phyloP scores from a whole-genome alignment of 2,113 vertebrate species.

The Actenoides hombroni region DNA sequence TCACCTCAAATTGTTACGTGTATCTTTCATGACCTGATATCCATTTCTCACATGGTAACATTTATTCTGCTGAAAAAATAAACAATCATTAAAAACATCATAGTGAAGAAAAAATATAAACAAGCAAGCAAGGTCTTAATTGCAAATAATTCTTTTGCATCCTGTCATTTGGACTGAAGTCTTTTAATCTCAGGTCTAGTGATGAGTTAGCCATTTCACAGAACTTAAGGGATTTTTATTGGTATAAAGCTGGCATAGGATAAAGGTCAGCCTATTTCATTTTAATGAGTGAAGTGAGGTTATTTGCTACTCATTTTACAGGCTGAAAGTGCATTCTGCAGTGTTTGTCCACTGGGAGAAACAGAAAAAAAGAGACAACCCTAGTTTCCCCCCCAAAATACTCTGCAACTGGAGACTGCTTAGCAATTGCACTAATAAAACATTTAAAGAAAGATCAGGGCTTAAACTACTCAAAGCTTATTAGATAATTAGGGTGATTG shows the following conservation, averaged over 20 bases:
- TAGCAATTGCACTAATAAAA: not conserved
- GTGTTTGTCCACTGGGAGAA: not conserved
- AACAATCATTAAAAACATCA: not conserved
- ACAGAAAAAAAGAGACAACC: not conserved
- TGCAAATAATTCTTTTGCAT: not conserved
- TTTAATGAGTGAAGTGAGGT: not conserved
- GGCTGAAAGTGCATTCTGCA: not conserved
- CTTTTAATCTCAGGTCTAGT: not conserved
- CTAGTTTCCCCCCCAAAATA: not conserved
- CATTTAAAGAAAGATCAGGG: not conserved
- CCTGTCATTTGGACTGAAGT: not conserved
- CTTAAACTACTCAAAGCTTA: not conserved
- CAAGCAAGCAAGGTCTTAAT: not conserved
- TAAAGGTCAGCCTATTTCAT: not conserved
- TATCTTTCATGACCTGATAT: not conserved
- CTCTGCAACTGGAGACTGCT: not conserved
- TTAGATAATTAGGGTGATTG: not conserved
- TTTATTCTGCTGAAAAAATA: not conserved
- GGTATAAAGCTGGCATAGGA: not conserved
- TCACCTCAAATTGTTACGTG: not conserved
- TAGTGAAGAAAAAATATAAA: not conserved
- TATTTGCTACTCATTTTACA: not conserved
- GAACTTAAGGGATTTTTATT: not conserved
- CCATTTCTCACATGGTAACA: not conserved
- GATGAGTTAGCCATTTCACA: not conserved